phyloP scores from a whole-genome alignment of 2,888 invertebrate species.

The Neoitamus cyanurus region DNA sequence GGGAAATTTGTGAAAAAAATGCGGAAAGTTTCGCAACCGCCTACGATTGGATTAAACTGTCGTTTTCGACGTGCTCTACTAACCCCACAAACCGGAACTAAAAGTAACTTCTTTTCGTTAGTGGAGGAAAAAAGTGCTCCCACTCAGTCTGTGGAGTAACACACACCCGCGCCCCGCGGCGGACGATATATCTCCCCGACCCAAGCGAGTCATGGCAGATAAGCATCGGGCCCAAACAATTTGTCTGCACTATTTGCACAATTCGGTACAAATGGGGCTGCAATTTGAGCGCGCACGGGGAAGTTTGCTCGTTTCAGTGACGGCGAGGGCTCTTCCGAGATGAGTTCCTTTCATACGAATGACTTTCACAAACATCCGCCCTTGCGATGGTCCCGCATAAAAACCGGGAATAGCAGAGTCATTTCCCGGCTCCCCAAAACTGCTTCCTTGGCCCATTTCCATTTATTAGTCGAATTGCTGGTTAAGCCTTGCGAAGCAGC shows the following conservation, averaged over 20 bases:
- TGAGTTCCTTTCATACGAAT: neutral
- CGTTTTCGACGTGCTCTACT: neutral
- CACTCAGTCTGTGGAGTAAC: neutral
- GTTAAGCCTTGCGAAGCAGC: neutral
- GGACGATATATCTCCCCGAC: neutral
- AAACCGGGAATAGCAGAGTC: neutral
- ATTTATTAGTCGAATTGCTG: neutral
- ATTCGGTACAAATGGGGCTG: neutral
- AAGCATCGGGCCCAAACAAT: conserved; percentile 19
- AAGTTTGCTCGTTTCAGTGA: neutral
- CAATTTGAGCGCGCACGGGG: neutral
- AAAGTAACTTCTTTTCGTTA: neutral
- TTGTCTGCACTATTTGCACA: neutral
- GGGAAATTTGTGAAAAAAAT: neutral
- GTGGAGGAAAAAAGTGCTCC: neutral
- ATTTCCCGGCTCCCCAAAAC: neutral
- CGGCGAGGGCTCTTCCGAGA: neutral
- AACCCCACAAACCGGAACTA: neutral
- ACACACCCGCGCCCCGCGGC: neutral
- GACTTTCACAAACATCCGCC: neutral
- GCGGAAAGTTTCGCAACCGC: neutral
- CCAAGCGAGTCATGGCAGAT: neutral
- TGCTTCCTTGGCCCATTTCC: neutral
- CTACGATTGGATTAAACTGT: neutral
- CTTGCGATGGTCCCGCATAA: neutral